Evolutionary conservation across 2,888 invertebrate species (phyloP), one percentile per base, ranked within the genome.

Genomic region (Eucera pruinosa): DNA sequence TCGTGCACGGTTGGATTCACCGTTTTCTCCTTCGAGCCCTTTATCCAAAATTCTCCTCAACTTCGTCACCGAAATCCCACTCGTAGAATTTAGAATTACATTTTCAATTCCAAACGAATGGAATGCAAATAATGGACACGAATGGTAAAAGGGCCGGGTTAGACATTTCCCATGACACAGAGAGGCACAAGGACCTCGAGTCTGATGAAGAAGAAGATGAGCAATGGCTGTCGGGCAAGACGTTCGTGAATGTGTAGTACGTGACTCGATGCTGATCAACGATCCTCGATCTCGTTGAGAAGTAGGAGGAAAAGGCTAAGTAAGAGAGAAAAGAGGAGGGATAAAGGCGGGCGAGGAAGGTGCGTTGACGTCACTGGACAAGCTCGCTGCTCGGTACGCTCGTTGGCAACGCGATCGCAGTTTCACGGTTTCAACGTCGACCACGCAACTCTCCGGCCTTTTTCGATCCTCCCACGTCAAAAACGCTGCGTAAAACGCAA

Each of bases 341-440:
- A 81, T 80, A 78, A 82, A 80, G 71, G 82, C 75, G 71, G 74
- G 72, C 69, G 66, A 79, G 65, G 74, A 79, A 81, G 79, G 76
- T 60, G 70, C 71, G 71, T 79, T 87, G 85, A 87, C 87, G 86
- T 87, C 87, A 86, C 80, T 83, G 67, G 69, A 75, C 80, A 76
- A 76, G 72, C 74, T 74, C 52, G 78, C 67, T 47, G 66, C 76
- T 68, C 68, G 69, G 57, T 77, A 60, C 72, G 64, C 62, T 78
- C 71, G 67, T 80, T 62, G 72, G 52, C 78, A 67, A 73, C 68
- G 62, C 60, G 70, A 66, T 71, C 68, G 52, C 80, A 83, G 85
- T 85, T 85, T 83, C 82, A 67, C 72, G 73, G 80, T 76, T 85
- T 76, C 78, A 50, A 67, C 78, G 70, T 62, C 50, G 67, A 69